phyloP scores from a whole-genome alignment of 2,888 invertebrate genomes.

The Mesorhabditis belari region DNA sequence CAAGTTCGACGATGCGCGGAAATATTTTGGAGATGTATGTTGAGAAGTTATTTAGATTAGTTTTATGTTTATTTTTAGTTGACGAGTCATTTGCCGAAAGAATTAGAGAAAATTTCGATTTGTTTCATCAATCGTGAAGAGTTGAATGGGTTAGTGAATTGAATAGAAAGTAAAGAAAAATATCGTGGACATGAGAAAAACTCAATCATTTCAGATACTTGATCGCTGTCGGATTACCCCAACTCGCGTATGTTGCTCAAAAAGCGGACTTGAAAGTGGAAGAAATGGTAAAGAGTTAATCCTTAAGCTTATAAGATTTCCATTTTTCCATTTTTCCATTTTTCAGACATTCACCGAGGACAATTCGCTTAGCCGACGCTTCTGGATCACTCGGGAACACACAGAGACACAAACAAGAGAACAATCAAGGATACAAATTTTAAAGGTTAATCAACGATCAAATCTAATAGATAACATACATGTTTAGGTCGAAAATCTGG shows the following conservation, averaged over 20 bases:
- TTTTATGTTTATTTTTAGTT: not conserved
- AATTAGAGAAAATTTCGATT: not conserved
- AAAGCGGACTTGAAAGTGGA: not conserved
- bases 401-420: not conserved
- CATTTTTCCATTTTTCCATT: too few relatives aligned
- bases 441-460: not conserved
- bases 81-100: not conserved
- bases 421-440: not conserved
- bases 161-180: not conserved
- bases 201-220: too few relatives aligned
- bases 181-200: too few relatives aligned
- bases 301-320: not conserved
- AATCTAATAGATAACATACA: not conserved
- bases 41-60: not conserved
- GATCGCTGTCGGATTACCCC: not conserved
- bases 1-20: not conserved
- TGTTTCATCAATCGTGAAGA: not conserved
- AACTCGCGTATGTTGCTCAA: not conserved
- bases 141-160: not conserved
- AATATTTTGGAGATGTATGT: not conserved
- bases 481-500: slow-evolving; percentile 16
- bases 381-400: not conserved
- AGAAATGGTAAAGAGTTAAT: not conserved
- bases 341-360: slow-evolving; percentile 4
- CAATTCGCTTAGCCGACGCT: not conserved